Percentiles rank a stretch among this genome's conserved stretches.
Evolutionary conservation across 2,113 vertebrate genomes (phyloP).

Genomic region (Lynx canadensis): DNA sequence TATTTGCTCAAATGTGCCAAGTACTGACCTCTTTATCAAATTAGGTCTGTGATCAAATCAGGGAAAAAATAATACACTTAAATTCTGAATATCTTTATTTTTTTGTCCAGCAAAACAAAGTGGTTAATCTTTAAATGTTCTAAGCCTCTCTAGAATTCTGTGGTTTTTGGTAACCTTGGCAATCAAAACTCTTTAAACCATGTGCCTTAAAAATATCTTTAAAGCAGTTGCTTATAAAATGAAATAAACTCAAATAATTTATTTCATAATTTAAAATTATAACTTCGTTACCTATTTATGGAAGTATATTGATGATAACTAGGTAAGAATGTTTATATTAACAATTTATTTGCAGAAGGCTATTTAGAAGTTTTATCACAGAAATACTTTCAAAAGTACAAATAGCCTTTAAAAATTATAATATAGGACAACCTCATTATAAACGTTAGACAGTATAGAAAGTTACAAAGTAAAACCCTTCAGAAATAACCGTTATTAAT

Average conservation of each 20-base stretch:
- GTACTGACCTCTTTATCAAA: slow-evolving; percentile 75
- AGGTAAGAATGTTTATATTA: slow-evolving; percentile 15
- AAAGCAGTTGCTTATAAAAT: slow-evolving; percentile 50
- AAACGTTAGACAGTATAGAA: not conserved
- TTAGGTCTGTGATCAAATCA: slow-evolving; percentile 66
- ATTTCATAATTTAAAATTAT: slow-evolving; percentile 41
- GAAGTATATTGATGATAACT: not conserved
- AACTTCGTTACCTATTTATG: not conserved
- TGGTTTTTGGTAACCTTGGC: not conserved
- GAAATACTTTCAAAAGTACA: slow-evolving; percentile 29
- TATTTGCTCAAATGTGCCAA: slow-evolving; percentile 74
- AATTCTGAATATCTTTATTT: slow-evolving; percentile 54
- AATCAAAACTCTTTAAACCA: slow-evolving; percentile 48
- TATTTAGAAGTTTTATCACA: slow-evolving; percentile 16
- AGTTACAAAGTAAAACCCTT: slow-evolving; percentile 41
- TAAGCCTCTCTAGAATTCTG: slow-evolving; percentile 44
- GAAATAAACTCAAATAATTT: slow-evolving; percentile 9
- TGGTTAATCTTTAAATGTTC: slow-evolving; percentile 40
- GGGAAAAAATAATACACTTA: slow-evolving; percentile 37
- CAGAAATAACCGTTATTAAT: not conserved
- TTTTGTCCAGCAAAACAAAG: slow-evolving; percentile 53
- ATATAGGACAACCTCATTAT: not conserved
- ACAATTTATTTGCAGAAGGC: slow-evolving; percentile 6
- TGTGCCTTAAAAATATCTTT: slow-evolving; percentile 40
- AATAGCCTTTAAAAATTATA: slow-evolving; percentile 2